Base-by-base conservation (phyloP, 1,140 invertebrate species). In the Cydia fagiglandana region DNA sequence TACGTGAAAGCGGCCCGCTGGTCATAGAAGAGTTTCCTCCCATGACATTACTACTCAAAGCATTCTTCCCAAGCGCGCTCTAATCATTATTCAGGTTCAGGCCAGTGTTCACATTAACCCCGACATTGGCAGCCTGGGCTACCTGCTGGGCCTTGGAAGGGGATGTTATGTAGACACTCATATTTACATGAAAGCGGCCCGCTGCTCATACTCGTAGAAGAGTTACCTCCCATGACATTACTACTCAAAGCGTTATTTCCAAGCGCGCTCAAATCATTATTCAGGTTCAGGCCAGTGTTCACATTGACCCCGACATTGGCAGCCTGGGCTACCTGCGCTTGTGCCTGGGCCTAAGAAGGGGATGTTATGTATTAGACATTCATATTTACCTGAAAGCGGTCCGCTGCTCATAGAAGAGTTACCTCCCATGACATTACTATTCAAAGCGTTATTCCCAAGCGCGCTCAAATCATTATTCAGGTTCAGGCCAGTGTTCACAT, bases 1-100 rank as follows among this genome's bases (percentile, higher is more conserved):
- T 82, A 92, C 91, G 89, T 83, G 91, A 91, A 13, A 86, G 78
- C 20, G 89, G 86, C 34, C 91, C 91, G 78, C 87, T 86, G 76
- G 83, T 88, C 30, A 89, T 56, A 17, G 78, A 79, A 7, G 84
- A 80, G 73, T 85, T 88, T 4, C 77, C 76, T 34, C 88, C 88
- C 76, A 91, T 24, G 2, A 91, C 81, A 83, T 79, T 88, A 66
- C 76, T 84, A 56, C 73, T 64, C 61, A 90, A 64, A 7, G 77
- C 79, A n/a, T 80, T 74, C 73, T 84, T 90, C 12, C 83, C 83
- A 6, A 89, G 75, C 0, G 80, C 73, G 0, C 80, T 77, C 30
- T 91, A 53, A 41, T 88, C 90, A 2, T 76, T 45, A 17, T 78
- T 79, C 12, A 91, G 82, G 6, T 66, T 78, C 66, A 91, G 61